A percentile compares a stretch with the other conserved stretches of the same genome.
phyloP scores from a whole-genome alignment of 2,113 vertebrate species.

The Siphamia tubifer region DNA sequence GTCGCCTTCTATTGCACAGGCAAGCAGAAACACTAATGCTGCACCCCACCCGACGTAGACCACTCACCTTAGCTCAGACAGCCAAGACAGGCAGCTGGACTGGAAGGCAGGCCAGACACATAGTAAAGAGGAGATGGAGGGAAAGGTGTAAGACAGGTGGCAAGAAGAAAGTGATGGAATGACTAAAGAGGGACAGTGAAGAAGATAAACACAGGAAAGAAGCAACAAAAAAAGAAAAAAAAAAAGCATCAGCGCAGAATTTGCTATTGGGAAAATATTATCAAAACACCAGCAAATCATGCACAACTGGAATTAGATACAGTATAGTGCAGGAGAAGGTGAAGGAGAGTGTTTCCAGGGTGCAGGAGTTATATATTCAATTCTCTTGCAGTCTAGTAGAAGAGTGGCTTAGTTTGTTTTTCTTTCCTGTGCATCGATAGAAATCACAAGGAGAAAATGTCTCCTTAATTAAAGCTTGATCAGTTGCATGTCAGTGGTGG shows the following conservation, averaged over 20 bases:
- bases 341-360: too few relatives aligned
- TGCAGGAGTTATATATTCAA: slow-evolving; percentile 51
- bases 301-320: not conserved
- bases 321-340: slow-evolving; percentile 3
- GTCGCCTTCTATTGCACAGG: slow-evolving; percentile 95
- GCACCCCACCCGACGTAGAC: slow-evolving; percentile 82
- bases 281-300: too few relatives aligned
- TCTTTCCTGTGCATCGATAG: slow-evolving; percentile 88
- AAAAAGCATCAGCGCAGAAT: not conserved
- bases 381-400: slow-evolving; percentile 88
- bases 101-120: not conserved
- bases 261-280: too few relatives aligned
- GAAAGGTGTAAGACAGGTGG: slow-evolving; percentile 19
- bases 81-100: slow-evolving; percentile 56
- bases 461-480: slow-evolving; percentile 97
- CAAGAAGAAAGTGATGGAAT: not conserved
- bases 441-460: slow-evolving; percentile 97
- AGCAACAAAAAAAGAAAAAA: not conserved
- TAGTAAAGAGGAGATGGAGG: slow-evolving; percentile 30
- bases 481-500: slow-evolving; percentile 89
- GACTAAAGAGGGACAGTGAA: not conserved
- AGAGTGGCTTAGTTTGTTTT: slow-evolving; percentile 86
- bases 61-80: slow-evolving; percentile 71
- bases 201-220: slow-evolving; percentile 8
- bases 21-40: slow-evolving; percentile 95